Conservation (phyloP, 2,888 invertebrate species). For the Endotricha flammealis region DNA sequence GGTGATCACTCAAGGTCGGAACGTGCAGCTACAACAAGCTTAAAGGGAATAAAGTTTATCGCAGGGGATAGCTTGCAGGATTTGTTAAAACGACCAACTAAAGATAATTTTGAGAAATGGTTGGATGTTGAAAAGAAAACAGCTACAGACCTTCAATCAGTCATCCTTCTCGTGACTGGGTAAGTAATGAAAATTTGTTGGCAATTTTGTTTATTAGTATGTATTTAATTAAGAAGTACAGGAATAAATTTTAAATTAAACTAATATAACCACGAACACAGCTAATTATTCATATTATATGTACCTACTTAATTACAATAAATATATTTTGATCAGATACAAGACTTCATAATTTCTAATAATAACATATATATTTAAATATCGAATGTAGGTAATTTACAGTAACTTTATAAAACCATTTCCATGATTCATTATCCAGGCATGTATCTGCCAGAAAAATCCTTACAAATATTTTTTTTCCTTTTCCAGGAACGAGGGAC, state of each 20-base stretch:
- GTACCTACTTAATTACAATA: too few relatives aligned
- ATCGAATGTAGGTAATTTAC: too few relatives aligned
- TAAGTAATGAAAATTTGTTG: conserved; percentile 56
- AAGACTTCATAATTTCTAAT: too few relatives aligned
- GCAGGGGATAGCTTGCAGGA: conserved; percentile 87
- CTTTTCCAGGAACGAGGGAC: conserved; percentile 63
- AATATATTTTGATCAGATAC: too few relatives aligned
- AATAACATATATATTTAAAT: too few relatives aligned
- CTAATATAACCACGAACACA: too few relatives aligned
- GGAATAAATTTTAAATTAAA: too few relatives aligned
- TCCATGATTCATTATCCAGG: too few relatives aligned
- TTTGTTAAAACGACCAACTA: conserved; percentile 85
- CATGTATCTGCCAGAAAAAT: too few relatives aligned
- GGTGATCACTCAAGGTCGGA: conserved; percentile 69
- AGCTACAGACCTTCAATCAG: conserved; percentile 86
- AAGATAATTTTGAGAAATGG: conserved; percentile 89
- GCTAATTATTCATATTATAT: too few relatives aligned
- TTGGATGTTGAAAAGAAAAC: conserved; percentile 87
- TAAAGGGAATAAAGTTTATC: conserved; percentile 84
- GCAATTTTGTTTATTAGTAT: neutral
- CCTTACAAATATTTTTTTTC: conserved; percentile 3
- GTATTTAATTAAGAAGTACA: too few relatives aligned
- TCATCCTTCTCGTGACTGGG: conserved; percentile 89
- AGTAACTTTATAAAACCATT: too few relatives aligned
- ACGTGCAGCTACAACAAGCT: conserved; percentile 73